phyloP scores from a whole-genome alignment of 2,113 vertebrate species.

The Oryzias woworae region DNA sequence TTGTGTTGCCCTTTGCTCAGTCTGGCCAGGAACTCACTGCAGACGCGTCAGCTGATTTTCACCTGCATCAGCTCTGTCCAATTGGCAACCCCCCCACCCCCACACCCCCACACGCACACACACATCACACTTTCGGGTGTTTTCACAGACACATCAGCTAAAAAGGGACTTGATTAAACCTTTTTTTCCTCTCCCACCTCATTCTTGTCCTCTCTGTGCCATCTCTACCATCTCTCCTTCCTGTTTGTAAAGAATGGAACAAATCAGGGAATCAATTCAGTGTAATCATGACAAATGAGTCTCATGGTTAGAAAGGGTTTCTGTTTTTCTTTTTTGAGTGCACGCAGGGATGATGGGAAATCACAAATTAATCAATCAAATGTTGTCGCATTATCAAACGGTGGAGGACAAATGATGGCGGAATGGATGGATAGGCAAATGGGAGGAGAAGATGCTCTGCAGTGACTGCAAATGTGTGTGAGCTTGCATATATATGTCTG shows the following conservation, averaged over 20 bases:
- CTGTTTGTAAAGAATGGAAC: conserved; percentile 60
- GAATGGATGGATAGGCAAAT: conserved; percentile 52
- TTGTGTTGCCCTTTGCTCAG: conserved; percentile 20
- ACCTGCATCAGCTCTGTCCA: conserved; percentile 23
- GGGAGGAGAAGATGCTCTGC: conserved; percentile 49
- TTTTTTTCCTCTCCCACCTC: conserved; percentile 6
- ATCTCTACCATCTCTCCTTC: conserved; percentile 7
- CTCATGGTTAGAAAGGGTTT: conserved; percentile 50
- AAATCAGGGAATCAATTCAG: conserved; percentile 79
- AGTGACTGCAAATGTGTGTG: conserved; percentile 17
- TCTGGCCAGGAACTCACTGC: conserved; percentile 19
- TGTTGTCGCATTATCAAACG: conserved; percentile 73
- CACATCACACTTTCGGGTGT: conserved; percentile 13
- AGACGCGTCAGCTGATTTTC: conserved; percentile 45
- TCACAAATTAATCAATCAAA: conserved; percentile 79
- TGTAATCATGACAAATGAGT: conserved; percentile 82
- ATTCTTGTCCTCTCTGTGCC: neutral
- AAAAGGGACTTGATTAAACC: conserved; percentile 69
- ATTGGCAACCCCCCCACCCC: conserved; percentile 8
- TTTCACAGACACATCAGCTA: conserved; percentile 44
- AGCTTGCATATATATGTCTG: conserved; percentile 43
- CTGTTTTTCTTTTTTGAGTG: neutral
- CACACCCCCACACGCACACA: neutral
- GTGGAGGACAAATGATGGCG: conserved; percentile 39
- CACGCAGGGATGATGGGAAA: conserved; percentile 52